Conservation (phyloP, 2,113 vertebrate genomes). For the Hystrix brachyura region DNA sequence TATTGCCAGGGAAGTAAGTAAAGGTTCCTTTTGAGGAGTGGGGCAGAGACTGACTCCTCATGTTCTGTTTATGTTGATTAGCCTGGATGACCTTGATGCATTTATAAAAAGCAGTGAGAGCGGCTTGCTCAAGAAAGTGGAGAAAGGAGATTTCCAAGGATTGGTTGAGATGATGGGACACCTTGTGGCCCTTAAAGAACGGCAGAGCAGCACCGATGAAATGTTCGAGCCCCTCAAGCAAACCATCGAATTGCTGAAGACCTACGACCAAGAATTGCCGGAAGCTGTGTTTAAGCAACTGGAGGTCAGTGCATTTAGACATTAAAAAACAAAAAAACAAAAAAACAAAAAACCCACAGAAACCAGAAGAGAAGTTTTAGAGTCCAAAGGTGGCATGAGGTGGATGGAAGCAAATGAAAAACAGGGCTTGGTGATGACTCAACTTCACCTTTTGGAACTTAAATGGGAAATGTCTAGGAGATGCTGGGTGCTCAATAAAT, state of each 20-base stretch:
- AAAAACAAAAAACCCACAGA: neutral
- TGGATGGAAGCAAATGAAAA: neutral
- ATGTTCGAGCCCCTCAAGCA: slow-evolving; percentile 97
- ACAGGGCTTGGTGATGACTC: neutral
- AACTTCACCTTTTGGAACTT: neutral
- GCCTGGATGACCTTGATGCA: slow-evolving; percentile 93
- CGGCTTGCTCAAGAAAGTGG: slow-evolving; percentile 90
- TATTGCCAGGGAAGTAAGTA: neutral
- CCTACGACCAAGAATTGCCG: slow-evolving; percentile 94
- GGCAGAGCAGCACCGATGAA: slow-evolving; percentile 90
- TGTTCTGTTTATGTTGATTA: slow-evolving; percentile 76
- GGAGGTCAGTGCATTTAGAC: slow-evolving; percentile 88
- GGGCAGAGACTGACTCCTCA: neutral
- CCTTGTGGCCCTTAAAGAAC: slow-evolving; percentile 94
- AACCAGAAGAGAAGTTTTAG: neutral
- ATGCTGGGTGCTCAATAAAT: neutral
- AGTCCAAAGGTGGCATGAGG: neutral
- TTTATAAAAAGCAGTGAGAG: slow-evolving; percentile 89
- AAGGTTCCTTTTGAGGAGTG: neutral
- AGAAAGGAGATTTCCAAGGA: slow-evolving; percentile 91
- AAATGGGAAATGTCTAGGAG: neutral
- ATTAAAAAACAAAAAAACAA: neutral
- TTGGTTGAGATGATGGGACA: slow-evolving; percentile 94
- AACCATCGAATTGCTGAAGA: slow-evolving; percentile 93
- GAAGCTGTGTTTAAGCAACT: slow-evolving; percentile 93